Evolutionary conservation across 2,888 invertebrate genomes (phyloP), one percentile per base, ranked within the genome.

Genomic region (Dione juno): DNA sequence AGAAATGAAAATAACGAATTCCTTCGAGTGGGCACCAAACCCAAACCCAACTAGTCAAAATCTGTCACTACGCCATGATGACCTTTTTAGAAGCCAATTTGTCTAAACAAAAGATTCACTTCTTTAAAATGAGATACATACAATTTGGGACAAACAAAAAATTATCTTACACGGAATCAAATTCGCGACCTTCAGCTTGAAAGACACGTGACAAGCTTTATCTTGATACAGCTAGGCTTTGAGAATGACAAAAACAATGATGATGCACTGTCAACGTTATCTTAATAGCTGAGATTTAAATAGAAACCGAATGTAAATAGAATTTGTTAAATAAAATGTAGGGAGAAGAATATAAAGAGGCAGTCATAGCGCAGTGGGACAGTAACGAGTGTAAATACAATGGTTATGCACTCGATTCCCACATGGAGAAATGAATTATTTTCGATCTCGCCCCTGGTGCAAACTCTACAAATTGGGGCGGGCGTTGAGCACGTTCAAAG

Each of bases 221-320:
- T 54, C 54, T 54, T 54, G 54, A 54, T 54, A 54, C 28, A 50
- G 37, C 54, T 54, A 54, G 54, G 37, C 54, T 54, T 54, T 35
- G 54, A 35, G 35, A 37, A 35, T n/a, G 35, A 37, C 35, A 37
- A 37, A 14, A 53, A 53, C 35, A 54, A 54, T 11, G 16, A 35
- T 35, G 54, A 54, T 54, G 37, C 35, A 54, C 16, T 54, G 53
- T 53, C 53, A 14, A 54, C 54, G 37, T 28, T 54, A 54, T 54
- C 54, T 54, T 54, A 37, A 16, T 54, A 54, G n/a, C 37, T 54
- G n/a, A 54, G 54, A 54, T 54, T 16, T 16, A 16, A 54, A 54
- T 37, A 37, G 54, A 54, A 54, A n/a, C 6, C 5, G 10, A 6
- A 37, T 37, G 5, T 16, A 54, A 37, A 37, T 54, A 37, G 10